These are phyloP conservation scores for Balearica regulorum DNA, from an alignment of 2,797 vertebrate genomes.

Conservation along the genomic window DNA sequence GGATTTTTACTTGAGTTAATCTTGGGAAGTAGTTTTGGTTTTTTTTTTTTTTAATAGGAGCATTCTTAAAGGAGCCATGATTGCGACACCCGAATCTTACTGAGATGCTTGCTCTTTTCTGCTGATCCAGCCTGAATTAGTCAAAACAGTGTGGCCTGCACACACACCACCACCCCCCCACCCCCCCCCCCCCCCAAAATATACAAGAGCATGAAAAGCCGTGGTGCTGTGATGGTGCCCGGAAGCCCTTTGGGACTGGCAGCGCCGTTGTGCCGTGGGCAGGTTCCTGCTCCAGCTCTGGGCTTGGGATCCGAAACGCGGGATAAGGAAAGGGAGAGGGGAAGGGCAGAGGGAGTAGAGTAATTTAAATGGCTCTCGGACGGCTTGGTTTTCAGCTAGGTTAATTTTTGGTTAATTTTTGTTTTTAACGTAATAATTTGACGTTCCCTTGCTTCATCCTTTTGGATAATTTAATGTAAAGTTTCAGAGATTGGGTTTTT, in stretches of 20 bases:
- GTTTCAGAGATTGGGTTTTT: background rate
- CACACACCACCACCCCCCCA: too few species aligned
- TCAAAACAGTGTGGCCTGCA: background rate
- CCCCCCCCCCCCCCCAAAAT: background rate
- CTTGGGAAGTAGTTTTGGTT: background rate
- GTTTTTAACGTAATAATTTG: background rate
- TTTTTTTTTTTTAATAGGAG: background rate
- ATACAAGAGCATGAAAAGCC: background rate
- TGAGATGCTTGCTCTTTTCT: background rate
- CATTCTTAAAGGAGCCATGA: background rate
- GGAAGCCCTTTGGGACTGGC: background rate
- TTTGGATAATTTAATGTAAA: background rate
- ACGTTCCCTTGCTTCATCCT: background rate
- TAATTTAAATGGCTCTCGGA: background rate
- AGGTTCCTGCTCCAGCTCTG: background rate
- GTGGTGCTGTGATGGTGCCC: background rate
- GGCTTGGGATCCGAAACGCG: fast-evolving
- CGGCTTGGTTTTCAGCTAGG: background rate
- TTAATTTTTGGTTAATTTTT: background rate
- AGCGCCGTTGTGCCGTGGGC: fast-evolving
- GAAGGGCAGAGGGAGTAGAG: background rate
- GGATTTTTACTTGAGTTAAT: background rate
- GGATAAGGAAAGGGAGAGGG: background rate
- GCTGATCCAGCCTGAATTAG: background rate
- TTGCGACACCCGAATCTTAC: background rate